These are phyloP conservation scores for Parapsyche elsis DNA, from an alignment of 1,140 invertebrate species.

Conservation along the genomic window DNA sequence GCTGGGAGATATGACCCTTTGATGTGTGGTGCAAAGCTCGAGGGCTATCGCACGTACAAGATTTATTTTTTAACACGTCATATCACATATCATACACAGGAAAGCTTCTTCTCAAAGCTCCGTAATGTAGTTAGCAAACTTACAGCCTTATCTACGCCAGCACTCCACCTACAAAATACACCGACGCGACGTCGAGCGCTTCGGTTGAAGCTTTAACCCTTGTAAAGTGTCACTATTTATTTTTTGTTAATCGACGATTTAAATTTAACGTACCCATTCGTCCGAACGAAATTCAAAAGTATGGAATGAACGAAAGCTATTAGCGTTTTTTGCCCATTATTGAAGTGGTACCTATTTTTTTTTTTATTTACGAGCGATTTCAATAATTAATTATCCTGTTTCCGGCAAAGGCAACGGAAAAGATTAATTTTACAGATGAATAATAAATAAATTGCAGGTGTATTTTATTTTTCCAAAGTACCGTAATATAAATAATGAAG, in stretches of 20 bases:
- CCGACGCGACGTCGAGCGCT: background rate
- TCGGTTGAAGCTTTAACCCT: background rate
- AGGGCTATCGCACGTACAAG: background rate
- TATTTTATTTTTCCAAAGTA: conserved; percentile 12
- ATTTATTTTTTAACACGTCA: conserved; percentile 36
- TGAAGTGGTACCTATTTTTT: background rate
- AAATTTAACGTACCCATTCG: background rate
- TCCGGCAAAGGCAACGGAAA: conserved; percentile 9
- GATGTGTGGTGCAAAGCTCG: background rate
- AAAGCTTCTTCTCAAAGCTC: conserved; percentile 29
- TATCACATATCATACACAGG: conserved; percentile 38
- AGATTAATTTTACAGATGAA: conserved; percentile 28
- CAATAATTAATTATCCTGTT: conserved; percentile 30
- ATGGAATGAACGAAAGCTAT: conserved; percentile 6
- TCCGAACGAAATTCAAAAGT: no score
- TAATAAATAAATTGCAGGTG: conserved; percentile 21
- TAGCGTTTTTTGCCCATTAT: conserved; percentile 7
- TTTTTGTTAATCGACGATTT: background rate
- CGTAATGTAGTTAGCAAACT: conserved; percentile 43
- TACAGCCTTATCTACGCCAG: conserved; percentile 29
- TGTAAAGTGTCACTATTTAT: background rate
- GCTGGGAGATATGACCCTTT: background rate
- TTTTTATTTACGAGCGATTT: conserved; percentile 21
- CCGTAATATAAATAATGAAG: background rate
- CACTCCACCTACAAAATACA: conserved; percentile 24